Base-by-base conservation (phyloP, 92 coral and sea anemone species). In the Epizoanthus rinbou region DNA sequence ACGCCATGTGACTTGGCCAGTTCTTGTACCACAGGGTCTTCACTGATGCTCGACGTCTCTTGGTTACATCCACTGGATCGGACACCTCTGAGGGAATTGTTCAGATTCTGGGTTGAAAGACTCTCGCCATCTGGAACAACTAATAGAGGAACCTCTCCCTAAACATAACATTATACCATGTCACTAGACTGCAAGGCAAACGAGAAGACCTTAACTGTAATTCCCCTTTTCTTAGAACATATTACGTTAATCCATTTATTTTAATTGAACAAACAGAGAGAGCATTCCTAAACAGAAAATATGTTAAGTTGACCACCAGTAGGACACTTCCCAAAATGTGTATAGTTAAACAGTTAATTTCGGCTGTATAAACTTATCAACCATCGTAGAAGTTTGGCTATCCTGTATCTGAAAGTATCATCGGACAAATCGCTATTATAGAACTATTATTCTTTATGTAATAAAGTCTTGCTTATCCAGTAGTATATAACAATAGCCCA, bases 11-110 rank as follows among this genome's bases (percentile, higher is more conserved):
- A 83, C 64, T 52, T 83, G 23, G 91, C 94, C 72, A 95, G 57
- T 31, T 74, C 71, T 15, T 82, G 39, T 66, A 89, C 95, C 7
- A 85, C 64, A 17, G 97, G 87, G 67, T 95, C 98, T 69, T 89
- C 81, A 37, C 87, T 85, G 22, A 89, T 66, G 13, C 75, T 67
- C 87, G 74, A 63, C 11, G 7, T 45, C 4, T 41, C 82, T 41
- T 56, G 0, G 37, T 50, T 24, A 24, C 18, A 13, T n/a, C 6
- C 41, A 74, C 7, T 21, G 5, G 81, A 35, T 43, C 13, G 50
- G 33, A 58, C 19, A 5, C 59, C 33, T 21, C 15, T 3, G 69
- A 56, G 64, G 6, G 65, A 24, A 22, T 85, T 85, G 52, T 37
- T 78, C 64, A 78, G 22, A 21, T 50, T 78, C 71, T 60, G 43